Evolutionary conservation across 2,113 vertebrate species (phyloP).

Genomic region (Monopterus albus): DNA sequence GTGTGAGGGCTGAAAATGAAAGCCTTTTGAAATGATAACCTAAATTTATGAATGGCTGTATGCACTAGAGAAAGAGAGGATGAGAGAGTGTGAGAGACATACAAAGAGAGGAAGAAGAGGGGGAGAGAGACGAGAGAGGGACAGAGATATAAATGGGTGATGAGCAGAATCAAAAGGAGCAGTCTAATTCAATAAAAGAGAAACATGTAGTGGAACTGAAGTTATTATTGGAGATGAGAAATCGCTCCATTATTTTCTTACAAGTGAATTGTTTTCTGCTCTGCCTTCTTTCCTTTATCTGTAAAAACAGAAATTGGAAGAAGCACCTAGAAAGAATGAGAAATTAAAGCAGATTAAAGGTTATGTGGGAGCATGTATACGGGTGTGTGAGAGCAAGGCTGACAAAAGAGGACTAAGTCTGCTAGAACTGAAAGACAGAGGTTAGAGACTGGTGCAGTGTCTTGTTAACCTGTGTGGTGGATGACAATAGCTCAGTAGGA

Average conservation of each 20-base stretch:
- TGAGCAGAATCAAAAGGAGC: conserved; percentile 54
- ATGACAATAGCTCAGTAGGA: conserved; percentile 73
- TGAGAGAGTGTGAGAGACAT: conserved; percentile 17
- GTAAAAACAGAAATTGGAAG: conserved; percentile 7
- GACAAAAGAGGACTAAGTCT: conserved; percentile 49
- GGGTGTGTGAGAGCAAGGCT: conserved; percentile 11
- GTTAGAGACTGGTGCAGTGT: conserved; percentile 57
- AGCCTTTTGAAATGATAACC: conserved; percentile 75
- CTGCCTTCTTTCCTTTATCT: conserved; percentile 33
- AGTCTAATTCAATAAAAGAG: conserved; percentile 53
- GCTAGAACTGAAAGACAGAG: conserved; percentile 46
- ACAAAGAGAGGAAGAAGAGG: conserved; percentile 5
- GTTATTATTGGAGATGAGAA: conserved; percentile 54
- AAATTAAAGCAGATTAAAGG: conserved; percentile 39
- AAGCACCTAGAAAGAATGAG: neutral
- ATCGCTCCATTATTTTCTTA: conserved; percentile 20
- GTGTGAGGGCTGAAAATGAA: conserved; percentile 56
- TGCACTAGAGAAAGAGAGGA: conserved; percentile 46
- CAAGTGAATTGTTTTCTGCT: conserved; percentile 48
- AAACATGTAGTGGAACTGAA: conserved; percentile 49
- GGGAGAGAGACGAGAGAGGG: conserved; percentile 9
- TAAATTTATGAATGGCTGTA: conserved; percentile 67
- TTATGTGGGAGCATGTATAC: conserved; percentile 8
- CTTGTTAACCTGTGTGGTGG: conserved; percentile 74
- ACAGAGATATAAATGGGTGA: conserved; percentile 40